phyloP scores from a whole-genome alignment of 1,140 invertebrate genomes.

The Diprion similis region DNA sequence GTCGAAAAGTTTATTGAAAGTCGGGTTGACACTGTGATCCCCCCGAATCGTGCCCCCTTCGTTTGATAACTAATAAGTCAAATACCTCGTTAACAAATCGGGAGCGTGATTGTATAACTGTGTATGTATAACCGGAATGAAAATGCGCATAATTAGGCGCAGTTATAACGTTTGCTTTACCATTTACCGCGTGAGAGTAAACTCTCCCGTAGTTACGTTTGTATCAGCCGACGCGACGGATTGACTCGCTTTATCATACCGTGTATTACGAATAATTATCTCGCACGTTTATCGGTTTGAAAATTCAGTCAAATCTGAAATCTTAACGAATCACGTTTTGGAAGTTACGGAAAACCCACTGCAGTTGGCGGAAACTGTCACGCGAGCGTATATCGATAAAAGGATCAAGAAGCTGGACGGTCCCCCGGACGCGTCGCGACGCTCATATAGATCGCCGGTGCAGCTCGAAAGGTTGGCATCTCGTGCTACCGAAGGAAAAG shows the following conservation, averaged over 20 bases:
- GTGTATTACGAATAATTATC: no score
- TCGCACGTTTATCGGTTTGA: no score
- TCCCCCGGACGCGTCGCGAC: background rate
- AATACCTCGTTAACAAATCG: conserved; percentile 11
- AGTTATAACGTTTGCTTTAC: conserved; percentile 5
- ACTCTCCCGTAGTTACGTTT: background rate
- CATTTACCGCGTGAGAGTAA: background rate
- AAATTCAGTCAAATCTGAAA: no score
- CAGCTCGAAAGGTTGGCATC: background rate
- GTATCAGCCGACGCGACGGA: no score
- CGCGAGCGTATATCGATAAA: no score
- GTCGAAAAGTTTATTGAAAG: no score
- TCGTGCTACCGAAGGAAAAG: conserved; percentile 26
- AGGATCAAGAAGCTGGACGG: background rate
- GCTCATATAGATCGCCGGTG: background rate
- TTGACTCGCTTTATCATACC: no score
- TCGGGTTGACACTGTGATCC: no score
- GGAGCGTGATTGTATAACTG: background rate
- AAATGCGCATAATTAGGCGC: conserved; percentile 4
- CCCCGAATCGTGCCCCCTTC: background rate
- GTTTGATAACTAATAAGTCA: conserved; percentile 18
- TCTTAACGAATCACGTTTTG: no score
- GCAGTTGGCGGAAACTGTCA: no score
- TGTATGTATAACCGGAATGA: background rate
- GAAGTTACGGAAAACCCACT: no score